These are phyloP conservation scores for Thermophis baileyi DNA, from an alignment of 2,113 vertebrate species.

Conservation along the genomic window DNA sequence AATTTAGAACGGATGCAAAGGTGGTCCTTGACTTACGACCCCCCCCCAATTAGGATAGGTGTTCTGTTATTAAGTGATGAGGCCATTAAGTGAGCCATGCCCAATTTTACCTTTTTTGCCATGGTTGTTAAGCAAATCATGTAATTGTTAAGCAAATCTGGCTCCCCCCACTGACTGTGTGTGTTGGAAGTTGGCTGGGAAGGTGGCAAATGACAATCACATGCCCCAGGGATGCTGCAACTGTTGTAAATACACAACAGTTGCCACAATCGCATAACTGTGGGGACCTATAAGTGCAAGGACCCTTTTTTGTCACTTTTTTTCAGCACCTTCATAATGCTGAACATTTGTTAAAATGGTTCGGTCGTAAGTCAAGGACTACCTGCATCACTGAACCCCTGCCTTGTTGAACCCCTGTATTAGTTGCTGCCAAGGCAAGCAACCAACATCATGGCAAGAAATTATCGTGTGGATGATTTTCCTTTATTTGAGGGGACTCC, in stretches of 20 bases:
- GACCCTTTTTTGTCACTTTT: background rate
- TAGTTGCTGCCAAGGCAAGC: background rate
- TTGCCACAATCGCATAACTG: background rate
- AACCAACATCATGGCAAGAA: background rate
- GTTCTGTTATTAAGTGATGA: background rate
- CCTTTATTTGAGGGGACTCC: background rate
- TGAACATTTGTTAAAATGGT: background rate
- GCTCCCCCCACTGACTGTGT: background rate
- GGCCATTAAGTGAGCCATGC: background rate
- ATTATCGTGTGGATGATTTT: background rate
- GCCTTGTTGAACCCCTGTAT: background rate
- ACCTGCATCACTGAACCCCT: background rate
- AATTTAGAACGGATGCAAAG: background rate
- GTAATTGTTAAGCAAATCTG: background rate
- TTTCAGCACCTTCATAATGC: background rate
- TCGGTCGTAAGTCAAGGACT: background rate
- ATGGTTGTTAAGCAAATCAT: background rate
- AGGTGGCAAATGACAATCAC: background rate
- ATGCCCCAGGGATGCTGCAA: background rate
- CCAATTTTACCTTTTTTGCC: background rate
- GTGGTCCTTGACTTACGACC: background rate
- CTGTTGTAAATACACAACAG: background rate
- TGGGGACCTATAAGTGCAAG: background rate
- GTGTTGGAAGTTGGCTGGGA: background rate
- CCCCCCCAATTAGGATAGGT: background rate